Evolutionary conservation across 1,140 invertebrate species (phyloP), one percentile per base, ranked within the genome.

Genomic region (Orussus abietinus): DNA sequence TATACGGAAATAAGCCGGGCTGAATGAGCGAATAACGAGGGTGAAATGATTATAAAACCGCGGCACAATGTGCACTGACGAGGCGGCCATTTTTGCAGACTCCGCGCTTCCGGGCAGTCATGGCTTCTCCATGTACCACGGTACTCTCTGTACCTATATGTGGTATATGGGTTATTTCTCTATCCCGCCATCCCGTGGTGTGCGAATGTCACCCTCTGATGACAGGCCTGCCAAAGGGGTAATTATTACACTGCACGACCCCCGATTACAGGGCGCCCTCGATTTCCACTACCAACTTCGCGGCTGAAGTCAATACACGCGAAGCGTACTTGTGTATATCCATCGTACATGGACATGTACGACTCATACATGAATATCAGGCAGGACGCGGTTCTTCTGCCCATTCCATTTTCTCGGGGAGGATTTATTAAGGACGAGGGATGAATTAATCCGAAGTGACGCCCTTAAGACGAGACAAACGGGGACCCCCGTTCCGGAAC

Each of bases 191-290:
- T n/a, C n/a, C 20, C 18, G 41, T 50, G 44, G 47, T 48, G 53
- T 56, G 48, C 59, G 55, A 59, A 69, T 66, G 60, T 70, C 59
- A 58, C 56, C n/a, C 65, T 55, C 62, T 72, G 69, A 73, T 73
- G 66, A 73, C 64, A 73, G 65, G 55, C 55, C 57, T n/a, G n/a
- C n/a, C n/a, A 38, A 51, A 52, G 55, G 44, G 62, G 64, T 66
- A 72, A 72, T 74, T 72, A 72, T 71, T 72, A 67, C 68, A 65
- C 66, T 58, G 56, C 64, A 60, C 69, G 64, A 72, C 59, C 68
- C 57, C 35, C 63, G 59, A 74, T 74, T 74, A 74, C 68, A 74
- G 68, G 67, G 66, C 61, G 68, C 53, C 12, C 46, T 53, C 50
- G 52, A 28, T 28, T n/a, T n/a, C n/a, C n/a, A n/a, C n/a, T n/a